Evolutionary conservation across 2,113 vertebrate species (phyloP).

Genomic region (Cyprinodon variegatus): DNA sequence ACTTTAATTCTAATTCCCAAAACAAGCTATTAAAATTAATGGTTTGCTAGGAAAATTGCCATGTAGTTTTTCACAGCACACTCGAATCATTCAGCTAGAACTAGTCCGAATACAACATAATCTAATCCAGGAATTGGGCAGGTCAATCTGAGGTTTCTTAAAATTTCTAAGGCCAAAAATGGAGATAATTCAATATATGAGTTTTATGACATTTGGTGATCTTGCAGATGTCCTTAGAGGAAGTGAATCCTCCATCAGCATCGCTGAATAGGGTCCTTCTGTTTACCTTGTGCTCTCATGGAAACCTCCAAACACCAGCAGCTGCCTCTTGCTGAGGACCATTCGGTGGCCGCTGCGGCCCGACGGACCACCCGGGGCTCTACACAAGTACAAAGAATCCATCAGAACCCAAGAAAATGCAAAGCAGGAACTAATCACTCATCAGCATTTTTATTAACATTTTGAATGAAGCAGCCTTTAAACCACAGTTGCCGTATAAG

Average conservation of each 20-base stretch:
- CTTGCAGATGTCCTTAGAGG: background rate
- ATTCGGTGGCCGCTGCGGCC: constrained; percentile 95
- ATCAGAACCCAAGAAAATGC: background rate
- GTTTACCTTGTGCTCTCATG: constrained; percentile 90
- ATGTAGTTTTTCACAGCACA: background rate
- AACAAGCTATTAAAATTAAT: too few species aligned
- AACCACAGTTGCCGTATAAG: background rate
- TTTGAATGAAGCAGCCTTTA: background rate
- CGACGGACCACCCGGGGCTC: constrained; percentile 88
- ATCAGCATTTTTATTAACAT: background rate
- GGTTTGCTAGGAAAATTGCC: too few species aligned
- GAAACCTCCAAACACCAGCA: constrained; percentile 94
- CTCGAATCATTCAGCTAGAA: background rate
- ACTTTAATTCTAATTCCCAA: too few species aligned
- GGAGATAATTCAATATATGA: too few species aligned
- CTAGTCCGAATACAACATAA: background rate
- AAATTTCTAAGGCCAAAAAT: background rate
- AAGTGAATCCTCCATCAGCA: background rate
- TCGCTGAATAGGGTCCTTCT: background rate
- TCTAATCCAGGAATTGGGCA: background rate
- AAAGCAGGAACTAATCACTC: background rate
- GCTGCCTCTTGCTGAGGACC: constrained; percentile 88
- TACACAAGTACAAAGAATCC: constrained; percentile 50
- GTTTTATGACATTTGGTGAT: background rate
- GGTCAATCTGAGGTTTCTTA: background rate